Base-by-base conservation (phyloP, 1,140 invertebrate genomes). In the Heliconius himera region DNA sequence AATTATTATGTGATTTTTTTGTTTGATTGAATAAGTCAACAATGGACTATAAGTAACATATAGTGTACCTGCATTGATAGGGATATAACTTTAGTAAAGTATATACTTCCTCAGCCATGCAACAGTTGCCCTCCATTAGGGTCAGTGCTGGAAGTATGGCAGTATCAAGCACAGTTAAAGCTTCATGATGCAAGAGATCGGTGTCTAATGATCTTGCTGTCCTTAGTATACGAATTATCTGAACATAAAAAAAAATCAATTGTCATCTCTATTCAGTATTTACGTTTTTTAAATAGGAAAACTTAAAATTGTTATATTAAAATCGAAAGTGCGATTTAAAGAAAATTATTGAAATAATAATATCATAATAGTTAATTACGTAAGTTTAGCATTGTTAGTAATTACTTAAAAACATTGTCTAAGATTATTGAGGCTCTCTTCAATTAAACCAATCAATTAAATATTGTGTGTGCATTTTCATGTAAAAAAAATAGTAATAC, bases 61-160 rank as follows among this genome's bases (percentile, higher is more conserved):
- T 29, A 66, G 22, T 66, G 60, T 94, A 97, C 96, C 97, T 96
- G 91, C 97, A 96, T 87, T 99, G 97, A 95, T 99, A 99, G 2
- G 99, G 97, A 94, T 98, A 99, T 54, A 97, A 95, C 89, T 98
- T 98, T 0, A 99, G 91, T 73, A 99, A 96, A 66, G 96, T 96
- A 98, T 99, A 99, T 54, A 99, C 95, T 93, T 99, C 98, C 93
- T 99, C 99, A 33, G 99, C 98, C 87, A 99, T 96, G 84, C 98
- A 98, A 90, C 98, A 99, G 92, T 99, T 99, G 81, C 97, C 97
- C 81, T 99, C 98, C 95, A 99, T 96, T 81, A 99, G 96, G 0
- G 98, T 98, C 1, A 99, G 94, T 0, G 98, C 96, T 0, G 99
- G 99, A 73, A 99, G 93, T 51, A 99, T 96, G 2, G 97, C 96